phyloP scores from a whole-genome alignment of 2,797 vertebrate species.

The Muraenolepis orangiensis region DNA sequence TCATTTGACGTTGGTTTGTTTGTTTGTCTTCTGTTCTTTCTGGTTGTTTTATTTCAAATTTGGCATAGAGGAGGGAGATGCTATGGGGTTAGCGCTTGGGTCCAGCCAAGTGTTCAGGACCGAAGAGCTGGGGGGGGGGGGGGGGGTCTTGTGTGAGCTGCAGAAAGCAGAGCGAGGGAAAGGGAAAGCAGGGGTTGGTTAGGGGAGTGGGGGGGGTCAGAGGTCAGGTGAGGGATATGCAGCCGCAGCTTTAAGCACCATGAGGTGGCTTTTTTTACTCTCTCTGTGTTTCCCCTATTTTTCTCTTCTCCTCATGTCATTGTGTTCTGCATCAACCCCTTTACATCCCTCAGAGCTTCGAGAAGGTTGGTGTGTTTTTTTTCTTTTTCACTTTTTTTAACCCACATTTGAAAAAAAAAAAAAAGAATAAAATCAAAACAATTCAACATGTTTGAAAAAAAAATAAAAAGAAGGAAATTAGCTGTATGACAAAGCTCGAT shows the following conservation, averaged over 20 bases:
- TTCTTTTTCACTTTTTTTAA: slow-evolving; percentile 99
- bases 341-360: slow-evolving; percentile 99
- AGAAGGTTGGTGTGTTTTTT: slow-evolving; percentile 99
- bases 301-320: slow-evolving; percentile 99
- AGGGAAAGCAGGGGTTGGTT: not conserved
- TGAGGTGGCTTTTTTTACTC: slow-evolving; percentile 99
- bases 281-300: slow-evolving; percentile 99
- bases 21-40: not conserved
- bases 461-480: slow-evolving; percentile 48
- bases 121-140: too few relatives aligned
- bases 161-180: slow-evolving; percentile 60
- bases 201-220: slow-evolving; percentile 51
- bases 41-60: slow-evolving; percentile 38
- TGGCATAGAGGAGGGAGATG: not conserved
- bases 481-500: slow-evolving; percentile 70
- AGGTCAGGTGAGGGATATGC: slow-evolving; percentile 75
- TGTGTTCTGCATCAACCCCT: slow-evolving; percentile 99
- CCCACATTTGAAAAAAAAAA: slow-evolving; percentile 86
- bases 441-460: slow-evolving; percentile 69
- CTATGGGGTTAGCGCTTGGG: slow-evolving; percentile 44
- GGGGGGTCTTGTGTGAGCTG: slow-evolving; percentile 70
- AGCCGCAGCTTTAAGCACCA: slow-evolving; percentile 91
- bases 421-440: slow-evolving; percentile 24
- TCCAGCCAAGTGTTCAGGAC: slow-evolving; percentile 58
- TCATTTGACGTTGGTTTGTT: slow-evolving; percentile 20